Conservation (phyloP, 2,113 vertebrate species). For the Cygnus buccinator region DNA sequence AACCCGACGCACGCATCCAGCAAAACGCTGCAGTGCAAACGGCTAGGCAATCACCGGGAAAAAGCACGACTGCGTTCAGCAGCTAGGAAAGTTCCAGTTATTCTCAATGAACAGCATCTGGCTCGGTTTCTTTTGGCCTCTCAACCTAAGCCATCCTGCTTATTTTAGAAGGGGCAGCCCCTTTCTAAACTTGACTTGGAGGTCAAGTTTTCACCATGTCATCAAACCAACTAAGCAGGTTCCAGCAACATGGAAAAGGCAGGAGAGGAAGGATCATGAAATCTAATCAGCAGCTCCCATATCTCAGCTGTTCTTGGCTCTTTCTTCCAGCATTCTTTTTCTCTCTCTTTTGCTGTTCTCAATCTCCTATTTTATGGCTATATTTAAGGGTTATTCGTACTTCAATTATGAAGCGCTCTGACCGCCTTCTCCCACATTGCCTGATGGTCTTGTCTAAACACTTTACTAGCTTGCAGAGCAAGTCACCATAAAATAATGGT, state of each 20-base stretch:
- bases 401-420: accelerated
- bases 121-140: neutral
- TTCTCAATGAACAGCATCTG: neutral
- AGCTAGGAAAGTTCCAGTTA: neutral
- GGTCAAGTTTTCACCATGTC: neutral
- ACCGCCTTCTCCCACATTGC: neutral
- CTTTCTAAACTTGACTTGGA: neutral
- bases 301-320: neutral
- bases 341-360: neutral
- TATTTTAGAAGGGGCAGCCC: conserved; percentile 40
- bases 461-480: neutral
- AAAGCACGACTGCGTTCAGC: accelerated
- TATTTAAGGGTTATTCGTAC: neutral
- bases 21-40: neutral
- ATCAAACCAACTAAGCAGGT: neutral
- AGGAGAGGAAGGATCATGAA: neutral
- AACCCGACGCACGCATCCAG: neutral
- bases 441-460: accelerated
- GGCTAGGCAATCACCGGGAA: neutral
- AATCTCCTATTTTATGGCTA: neutral
- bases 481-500: neutral
- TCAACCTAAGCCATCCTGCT: neutral
- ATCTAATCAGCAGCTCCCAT: neutral
- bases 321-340: neutral
- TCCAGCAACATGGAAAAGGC: neutral